Conservation (phyloP, 1,140 invertebrate species). For the Tetramorium simillimum region DNA sequence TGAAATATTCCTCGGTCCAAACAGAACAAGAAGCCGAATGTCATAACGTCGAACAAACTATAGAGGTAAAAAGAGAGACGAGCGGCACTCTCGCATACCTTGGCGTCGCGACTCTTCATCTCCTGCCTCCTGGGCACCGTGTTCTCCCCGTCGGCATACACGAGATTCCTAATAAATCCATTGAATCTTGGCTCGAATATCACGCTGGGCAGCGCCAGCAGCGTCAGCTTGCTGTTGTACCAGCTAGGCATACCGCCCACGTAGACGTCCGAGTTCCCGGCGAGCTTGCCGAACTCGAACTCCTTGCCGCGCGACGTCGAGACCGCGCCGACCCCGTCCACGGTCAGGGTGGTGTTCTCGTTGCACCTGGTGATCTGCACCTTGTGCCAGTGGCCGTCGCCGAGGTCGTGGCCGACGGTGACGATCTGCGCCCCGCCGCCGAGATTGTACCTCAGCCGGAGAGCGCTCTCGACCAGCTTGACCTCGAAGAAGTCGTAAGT, state of each 20-base stretch:
- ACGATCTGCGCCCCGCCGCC: conserved; percentile 95
- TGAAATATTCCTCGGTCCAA: background rate
- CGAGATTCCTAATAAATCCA: conserved; percentile 93
- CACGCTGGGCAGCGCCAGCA: conserved; percentile 94
- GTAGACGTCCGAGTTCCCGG: conserved; percentile 95
- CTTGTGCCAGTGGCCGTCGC: conserved; percentile 96
- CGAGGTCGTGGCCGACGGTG: conserved; percentile 93
- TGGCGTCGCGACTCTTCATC: conserved; percentile 91
- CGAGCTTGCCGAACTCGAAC: conserved; percentile 93
- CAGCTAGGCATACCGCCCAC: conserved; percentile 96
- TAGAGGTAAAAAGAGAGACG: background rate
- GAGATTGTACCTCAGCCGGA: conserved; percentile 95
- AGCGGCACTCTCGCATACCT: conserved; percentile 85
- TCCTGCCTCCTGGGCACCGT: conserved; percentile 90
- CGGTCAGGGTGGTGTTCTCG: conserved; percentile 92
- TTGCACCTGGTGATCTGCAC: conserved; percentile 90
- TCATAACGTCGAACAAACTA: background rate
- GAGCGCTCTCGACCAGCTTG: conserved; percentile 95
- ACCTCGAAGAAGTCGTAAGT: conserved; percentile 98
- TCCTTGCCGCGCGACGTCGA: conserved; percentile 93
- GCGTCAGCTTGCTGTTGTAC: conserved; percentile 93
- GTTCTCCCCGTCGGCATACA: conserved; percentile 93
- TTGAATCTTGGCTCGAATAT: conserved; percentile 96
- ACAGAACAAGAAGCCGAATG: background rate
- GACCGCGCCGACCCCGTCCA: conserved; percentile 92